Evolutionary conservation across 1,140 invertebrate genomes (phyloP).

Genomic region (Bombus difficillimus): DNA sequence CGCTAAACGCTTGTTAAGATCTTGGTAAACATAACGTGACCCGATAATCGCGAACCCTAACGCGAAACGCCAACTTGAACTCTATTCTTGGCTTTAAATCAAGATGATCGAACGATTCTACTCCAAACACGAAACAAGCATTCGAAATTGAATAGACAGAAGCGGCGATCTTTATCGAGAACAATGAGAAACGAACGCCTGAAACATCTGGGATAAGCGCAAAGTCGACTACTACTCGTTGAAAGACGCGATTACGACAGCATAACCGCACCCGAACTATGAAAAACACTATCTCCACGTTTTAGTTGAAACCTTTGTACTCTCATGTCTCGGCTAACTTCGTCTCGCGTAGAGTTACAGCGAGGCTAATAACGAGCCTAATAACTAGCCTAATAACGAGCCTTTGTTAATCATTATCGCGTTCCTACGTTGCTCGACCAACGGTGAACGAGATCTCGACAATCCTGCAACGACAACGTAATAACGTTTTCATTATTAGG

Average conservation of each 20-base stretch:
- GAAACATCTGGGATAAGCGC: background rate
- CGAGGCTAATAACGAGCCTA: background rate
- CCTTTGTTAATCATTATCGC: conserved; percentile 32
- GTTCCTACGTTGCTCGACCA: background rate
- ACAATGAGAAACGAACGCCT: background rate
- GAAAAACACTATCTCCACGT: background rate
- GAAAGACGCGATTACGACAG: conserved; percentile 18
- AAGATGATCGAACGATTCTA: background rate
- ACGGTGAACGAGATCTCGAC: background rate
- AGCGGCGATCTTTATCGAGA: background rate
- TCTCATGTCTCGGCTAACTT: background rate
- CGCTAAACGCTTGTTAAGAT: background rate
- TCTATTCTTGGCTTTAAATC: background rate
- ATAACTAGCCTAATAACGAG: conserved; percentile 14
- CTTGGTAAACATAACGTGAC: background rate
- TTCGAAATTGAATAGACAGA: background rate
- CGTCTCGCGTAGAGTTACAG: background rate
- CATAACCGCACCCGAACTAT: background rate
- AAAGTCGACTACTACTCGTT: background rate
- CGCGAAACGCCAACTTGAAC: too few relatives aligned
- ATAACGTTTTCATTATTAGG: conserved; percentile 4
- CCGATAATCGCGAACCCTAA: background rate
- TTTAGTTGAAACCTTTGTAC: background rate
- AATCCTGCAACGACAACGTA: background rate
- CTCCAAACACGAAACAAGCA: background rate